phyloP scores from a whole-genome alignment of 2,797 vertebrate species.

The Hemibagrus guttatus region DNA sequence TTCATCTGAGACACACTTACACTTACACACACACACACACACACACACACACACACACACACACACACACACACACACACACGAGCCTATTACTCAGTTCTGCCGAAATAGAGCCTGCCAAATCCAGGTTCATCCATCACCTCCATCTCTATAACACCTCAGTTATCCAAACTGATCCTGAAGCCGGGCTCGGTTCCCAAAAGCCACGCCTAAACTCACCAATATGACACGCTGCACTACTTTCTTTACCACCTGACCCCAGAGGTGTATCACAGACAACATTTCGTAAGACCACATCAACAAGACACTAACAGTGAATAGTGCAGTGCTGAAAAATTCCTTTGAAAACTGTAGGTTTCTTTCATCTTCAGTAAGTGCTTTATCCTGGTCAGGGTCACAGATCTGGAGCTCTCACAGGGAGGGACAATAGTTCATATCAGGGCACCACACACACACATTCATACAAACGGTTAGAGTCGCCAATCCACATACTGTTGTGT shows the following conservation, averaged over 20 bases:
- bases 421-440: not conserved
- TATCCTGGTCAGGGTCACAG: not conserved
- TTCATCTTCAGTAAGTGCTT: not conserved
- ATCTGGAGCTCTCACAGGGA: not conserved
- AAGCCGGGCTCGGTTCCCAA: not conserved
- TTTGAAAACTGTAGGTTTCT: not conserved
- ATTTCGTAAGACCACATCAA: not conserved
- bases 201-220: not conserved
- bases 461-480: not conserved
- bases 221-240: not conserved
- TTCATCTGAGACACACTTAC: not conserved
- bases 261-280: not conserved
- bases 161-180: slow-evolving; percentile 18
- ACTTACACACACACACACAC: not conserved
- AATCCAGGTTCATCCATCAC: slow-evolving; percentile 9
- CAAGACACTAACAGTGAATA: not conserved
- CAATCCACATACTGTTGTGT: not conserved
- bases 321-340: not conserved
- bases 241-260: not conserved
- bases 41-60: not conserved
- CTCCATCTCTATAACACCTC: not conserved
- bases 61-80: not conserved
- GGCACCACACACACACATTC: not conserved
- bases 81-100: not conserved
- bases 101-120: slow-evolving; percentile 10